Base-by-base conservation (phyloP, 1,140 invertebrate genomes). In the Campoletis sonorensis region DNA sequence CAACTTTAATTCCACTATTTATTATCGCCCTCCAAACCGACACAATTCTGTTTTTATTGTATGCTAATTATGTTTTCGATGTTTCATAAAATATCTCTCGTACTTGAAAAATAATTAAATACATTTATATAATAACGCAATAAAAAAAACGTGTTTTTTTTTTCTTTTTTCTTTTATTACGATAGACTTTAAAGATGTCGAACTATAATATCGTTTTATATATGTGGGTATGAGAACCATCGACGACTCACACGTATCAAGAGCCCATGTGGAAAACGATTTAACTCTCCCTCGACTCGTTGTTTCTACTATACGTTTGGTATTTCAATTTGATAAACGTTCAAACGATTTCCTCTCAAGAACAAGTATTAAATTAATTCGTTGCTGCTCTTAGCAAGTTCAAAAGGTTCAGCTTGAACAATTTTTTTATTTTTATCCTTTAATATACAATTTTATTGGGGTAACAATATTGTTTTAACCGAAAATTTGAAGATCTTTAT, bases 111-210 rank as follows among this genome's bases (percentile, higher is more conserved):
- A n/a, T n/a, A n/a, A 3, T 54, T n/a, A 5, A 3, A 54, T 54
- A 54, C 18, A 51, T 18, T 7, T 13, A 51, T 10, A 51, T 51
- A 10, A 51, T 51, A 51, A 13, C 3, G 13, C 2, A 51, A 18
- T 51, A 51, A 13, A 51, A 51, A 15, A n/a, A n/a, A n/a, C n/a
- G n/a, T n/a, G n/a, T n/a, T n/a, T n/a, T n/a, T n/a, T n/a, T n/a
- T n/a, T n/a, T n/a, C n/a, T 54, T 54, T 61, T 10, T 61, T 10
- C 23, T 61, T n/a, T 61, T 23, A 67, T 67, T 67, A 30, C 23
- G 64, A 67, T 1, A 30, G 64, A 26, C 64, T 67, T n/a, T 67
- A 67, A 67, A 67, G 64, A 67, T 67, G 64, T 67, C 64, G 64
- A 67, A 67, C 64, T 67, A n/a, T 67, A 30, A 30, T 67, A 67